Evolutionary conservation across 1,140 invertebrate species (phyloP).

Genomic region (Drosophila kepulauana): DNA sequence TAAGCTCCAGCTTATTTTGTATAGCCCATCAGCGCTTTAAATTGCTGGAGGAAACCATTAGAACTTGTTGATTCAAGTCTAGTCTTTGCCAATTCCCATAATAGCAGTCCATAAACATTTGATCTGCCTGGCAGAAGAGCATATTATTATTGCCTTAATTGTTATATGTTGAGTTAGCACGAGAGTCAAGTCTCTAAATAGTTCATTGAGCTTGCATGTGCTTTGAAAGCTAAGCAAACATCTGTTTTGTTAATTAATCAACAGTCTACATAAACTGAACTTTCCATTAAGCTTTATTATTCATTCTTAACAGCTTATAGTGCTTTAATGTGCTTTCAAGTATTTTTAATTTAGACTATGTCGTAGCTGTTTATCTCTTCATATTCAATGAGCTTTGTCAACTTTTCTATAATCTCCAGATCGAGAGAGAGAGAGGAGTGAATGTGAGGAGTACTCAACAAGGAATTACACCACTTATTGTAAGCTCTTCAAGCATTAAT

Average conservation of each 20-base stretch:
- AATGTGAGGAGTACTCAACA: too few species aligned
- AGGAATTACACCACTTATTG: too few species aligned
- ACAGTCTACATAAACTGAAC: not conserved
- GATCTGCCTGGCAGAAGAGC: not conserved
- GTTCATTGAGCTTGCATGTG: constrained; percentile 4
- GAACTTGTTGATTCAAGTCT: not conserved
- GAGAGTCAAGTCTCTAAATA: not conserved
- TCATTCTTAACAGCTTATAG: not conserved
- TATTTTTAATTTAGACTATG: too few species aligned
- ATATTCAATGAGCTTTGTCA: too few species aligned
- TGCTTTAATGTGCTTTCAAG: not conserved
- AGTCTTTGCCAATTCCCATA: not conserved
- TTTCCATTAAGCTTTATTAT: not conserved
- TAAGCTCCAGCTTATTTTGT: not conserved
- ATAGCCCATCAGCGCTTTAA: constrained; percentile 17
- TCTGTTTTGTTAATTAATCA: not conserved
- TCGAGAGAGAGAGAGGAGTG: too few species aligned
- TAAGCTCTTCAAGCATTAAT: too few species aligned
- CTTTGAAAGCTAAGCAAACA: not conserved
- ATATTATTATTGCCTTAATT: not conserved
- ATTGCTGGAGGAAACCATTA: not conserved
- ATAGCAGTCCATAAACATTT: not conserved
- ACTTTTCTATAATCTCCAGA: too few species aligned
- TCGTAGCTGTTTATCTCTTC: too few species aligned
- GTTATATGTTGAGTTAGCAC: not conserved